phyloP scores from a whole-genome alignment of 2,113 vertebrate species.

The Larimichthys crocea region DNA sequence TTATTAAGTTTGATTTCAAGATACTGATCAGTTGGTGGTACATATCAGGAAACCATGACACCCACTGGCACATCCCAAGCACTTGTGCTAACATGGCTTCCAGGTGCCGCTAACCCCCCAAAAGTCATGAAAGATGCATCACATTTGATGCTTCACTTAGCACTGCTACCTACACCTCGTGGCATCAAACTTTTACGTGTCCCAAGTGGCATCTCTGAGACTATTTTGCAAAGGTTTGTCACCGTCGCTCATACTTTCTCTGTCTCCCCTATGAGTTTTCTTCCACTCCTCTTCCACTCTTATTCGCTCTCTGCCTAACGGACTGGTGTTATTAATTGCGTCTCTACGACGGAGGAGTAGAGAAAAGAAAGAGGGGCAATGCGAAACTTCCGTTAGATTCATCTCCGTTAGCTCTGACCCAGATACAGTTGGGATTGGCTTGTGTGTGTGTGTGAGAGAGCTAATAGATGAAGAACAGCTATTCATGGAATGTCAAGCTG shows the following conservation, averaged over 20 bases:
- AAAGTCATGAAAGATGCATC: conserved; percentile 46
- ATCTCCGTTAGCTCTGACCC: conserved; percentile 75
- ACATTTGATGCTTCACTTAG: conserved; percentile 28
- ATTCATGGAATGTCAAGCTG: conserved; percentile 44
- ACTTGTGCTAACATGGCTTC: background rate
- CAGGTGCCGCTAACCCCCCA: background rate
- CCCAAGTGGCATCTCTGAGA: conserved; percentile 5
- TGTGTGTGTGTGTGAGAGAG: background rate
- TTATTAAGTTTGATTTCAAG: background rate
- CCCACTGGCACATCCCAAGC: background rate
- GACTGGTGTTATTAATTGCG: conserved; percentile 69
- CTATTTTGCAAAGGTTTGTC: conserved; percentile 1
- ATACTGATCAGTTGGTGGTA: background rate
- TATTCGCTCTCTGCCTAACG: conserved; percentile 25
- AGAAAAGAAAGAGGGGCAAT: conserved; percentile 53
- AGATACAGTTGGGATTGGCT: conserved; percentile 62
- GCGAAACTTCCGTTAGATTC: conserved; percentile 62
- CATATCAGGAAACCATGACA: background rate
- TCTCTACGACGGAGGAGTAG: conserved; percentile 37
- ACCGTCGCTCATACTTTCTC: background rate
- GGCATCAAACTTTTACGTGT: conserved; percentile 45
- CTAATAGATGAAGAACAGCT: conserved; percentile 50
- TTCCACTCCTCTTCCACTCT: background rate
- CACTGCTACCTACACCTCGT: conserved; percentile 48
- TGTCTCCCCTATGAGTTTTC: background rate